Evolutionary conservation across 2,888 invertebrate genomes (phyloP).

Genomic region (Fabriciana adippe): DNA sequence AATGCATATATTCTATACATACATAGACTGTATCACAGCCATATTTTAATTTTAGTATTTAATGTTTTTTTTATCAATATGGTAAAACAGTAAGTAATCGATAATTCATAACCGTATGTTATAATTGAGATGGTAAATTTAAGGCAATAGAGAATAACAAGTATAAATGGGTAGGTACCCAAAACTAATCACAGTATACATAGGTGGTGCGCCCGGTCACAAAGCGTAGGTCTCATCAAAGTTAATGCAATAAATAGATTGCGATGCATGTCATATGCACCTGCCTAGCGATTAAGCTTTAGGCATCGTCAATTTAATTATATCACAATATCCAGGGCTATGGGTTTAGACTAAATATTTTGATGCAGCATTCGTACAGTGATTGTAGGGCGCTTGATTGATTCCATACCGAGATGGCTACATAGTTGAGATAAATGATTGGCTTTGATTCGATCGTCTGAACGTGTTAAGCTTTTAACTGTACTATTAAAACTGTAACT

Average conservation of each 20-base stretch:
- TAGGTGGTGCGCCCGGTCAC: slow-evolving; percentile 22
- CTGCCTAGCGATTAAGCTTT: slow-evolving; percentile 72
- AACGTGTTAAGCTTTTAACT: not conserved
- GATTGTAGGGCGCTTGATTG: not conserved
- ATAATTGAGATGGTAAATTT: not conserved
- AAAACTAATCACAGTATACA: slow-evolving; percentile 15
- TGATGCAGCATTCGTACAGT: not conserved
- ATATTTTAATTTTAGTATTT: too few relatives aligned
- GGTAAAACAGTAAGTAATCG: too few relatives aligned
- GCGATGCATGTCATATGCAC: slow-evolving; percentile 62
- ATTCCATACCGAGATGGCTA: slow-evolving; percentile 9
- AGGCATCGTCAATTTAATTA: slow-evolving; percentile 36
- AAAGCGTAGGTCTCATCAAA: slow-evolving; percentile 42
- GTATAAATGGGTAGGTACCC: not conserved
- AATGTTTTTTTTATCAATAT: too few relatives aligned
- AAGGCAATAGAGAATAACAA: not conserved
- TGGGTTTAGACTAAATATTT: slow-evolving; percentile 13
- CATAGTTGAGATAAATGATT: slow-evolving; percentile 16
- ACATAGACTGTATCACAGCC: too few relatives aligned
- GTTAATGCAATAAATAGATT: slow-evolving; percentile 65
- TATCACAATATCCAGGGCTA: slow-evolving; percentile 31
- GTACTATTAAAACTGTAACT: not conserved
- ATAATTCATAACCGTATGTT: too few relatives aligned
- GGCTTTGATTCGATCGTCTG: slow-evolving; percentile 7
- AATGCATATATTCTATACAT: too few relatives aligned